Evolutionary conservation across 2,113 vertebrate genomes (phyloP).

Genomic region (Gnathonemus echidnorhynchus): DNA sequence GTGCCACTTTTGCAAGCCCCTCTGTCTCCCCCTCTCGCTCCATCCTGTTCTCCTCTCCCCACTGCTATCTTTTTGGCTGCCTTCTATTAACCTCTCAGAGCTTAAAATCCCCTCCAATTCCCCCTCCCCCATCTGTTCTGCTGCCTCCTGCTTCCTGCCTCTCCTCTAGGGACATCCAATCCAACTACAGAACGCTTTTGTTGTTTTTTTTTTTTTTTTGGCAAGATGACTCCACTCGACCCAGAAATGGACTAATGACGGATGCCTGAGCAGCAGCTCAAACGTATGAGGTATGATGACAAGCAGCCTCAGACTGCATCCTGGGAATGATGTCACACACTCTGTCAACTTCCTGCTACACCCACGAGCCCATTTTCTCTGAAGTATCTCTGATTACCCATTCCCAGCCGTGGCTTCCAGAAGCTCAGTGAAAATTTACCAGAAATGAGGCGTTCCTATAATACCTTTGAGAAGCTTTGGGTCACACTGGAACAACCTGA

Average conservation of each 20-base stretch:
- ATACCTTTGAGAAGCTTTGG: background rate
- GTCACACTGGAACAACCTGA: background rate
- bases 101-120: background rate
- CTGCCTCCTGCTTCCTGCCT: background rate
- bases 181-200: background rate
- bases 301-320: background rate
- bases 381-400: background rate
- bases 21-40: background rate
- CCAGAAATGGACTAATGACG: background rate
- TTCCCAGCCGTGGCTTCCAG: background rate
- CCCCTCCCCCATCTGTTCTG: background rate
- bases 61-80: slow-evolving; percentile 23
- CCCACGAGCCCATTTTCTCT: background rate
- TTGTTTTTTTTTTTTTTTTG: background rate
- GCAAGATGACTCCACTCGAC: background rate
- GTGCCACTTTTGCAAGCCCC: background rate
- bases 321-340: background rate
- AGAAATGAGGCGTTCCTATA: background rate
- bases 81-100: background rate
- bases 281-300: background rate
- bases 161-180: background rate
- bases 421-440: background rate
- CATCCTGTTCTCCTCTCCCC: background rate
- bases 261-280: background rate
- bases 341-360: background rate